These are phyloP conservation scores for Chelonia mydas DNA, from an alignment of 2,797 vertebrate genomes.

Conservation along the genomic window DNA sequence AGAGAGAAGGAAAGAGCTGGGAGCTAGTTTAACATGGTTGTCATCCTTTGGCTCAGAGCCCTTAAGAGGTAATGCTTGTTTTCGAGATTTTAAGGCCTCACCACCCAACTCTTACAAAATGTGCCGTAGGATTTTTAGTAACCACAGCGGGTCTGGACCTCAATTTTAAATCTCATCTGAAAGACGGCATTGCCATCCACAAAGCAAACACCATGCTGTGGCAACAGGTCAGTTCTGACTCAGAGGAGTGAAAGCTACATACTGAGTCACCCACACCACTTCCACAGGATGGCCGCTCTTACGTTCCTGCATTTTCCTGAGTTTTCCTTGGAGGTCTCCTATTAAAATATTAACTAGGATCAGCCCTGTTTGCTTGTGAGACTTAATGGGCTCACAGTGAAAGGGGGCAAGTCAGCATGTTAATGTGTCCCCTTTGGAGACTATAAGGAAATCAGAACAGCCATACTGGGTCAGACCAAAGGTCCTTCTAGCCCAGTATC, in stretches of 20 bases:
- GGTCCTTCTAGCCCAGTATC: too few relatives aligned
- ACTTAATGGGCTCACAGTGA: not conserved
- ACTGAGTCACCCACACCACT: not conserved
- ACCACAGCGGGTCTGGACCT: constrained; percentile 3
- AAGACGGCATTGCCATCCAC: not conserved
- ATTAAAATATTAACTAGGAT: not conserved
- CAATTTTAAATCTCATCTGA: not conserved
- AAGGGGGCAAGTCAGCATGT: fast-evolving
- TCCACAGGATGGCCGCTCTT: not conserved
- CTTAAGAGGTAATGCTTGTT: not conserved
- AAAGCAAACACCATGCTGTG: not conserved
- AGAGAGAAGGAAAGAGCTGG: not conserved
- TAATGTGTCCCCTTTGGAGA: not conserved
- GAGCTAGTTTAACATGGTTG: not conserved
- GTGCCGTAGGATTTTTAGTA: not conserved
- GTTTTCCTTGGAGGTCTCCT: not conserved
- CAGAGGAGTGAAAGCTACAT: not conserved
- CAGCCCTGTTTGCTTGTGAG: not conserved
- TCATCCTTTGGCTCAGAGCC: not conserved
- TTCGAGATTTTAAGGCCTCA: not conserved
- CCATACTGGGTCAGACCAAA: too few relatives aligned
- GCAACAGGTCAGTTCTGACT: not conserved
- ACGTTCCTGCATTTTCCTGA: not conserved
- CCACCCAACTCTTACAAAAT: not conserved
- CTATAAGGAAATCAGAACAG: not conserved